Evolutionary conservation across 2,888 invertebrate species (phyloP).

Genomic region (Rhogogaster chlorosoma): DNA sequence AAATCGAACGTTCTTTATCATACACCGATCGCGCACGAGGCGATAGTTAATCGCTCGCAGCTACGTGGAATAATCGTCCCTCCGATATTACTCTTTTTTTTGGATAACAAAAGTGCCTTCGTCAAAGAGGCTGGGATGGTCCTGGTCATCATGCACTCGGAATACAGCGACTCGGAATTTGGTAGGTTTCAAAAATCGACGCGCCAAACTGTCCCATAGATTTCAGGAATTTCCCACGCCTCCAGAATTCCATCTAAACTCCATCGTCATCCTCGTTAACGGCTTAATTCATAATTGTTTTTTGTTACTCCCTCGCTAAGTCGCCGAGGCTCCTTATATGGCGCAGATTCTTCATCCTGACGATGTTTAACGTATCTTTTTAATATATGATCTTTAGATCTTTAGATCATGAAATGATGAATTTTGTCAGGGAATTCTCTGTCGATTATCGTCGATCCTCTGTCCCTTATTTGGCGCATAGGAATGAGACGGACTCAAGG

Average conservation of each 20-base stretch:
- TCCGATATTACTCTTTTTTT: not conserved
- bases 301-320: not conserved
- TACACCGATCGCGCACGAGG: not conserved
- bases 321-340: constrained; percentile 7
- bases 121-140: constrained; percentile 64
- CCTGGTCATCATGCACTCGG: constrained; percentile 71
- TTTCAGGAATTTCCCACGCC: not conserved
- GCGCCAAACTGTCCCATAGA: not conserved
- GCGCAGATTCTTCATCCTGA: not conserved
- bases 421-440: no score
- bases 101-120: not conserved
- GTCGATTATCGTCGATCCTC: no score
- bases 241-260: constrained; percentile 20
- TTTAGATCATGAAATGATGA: no score
- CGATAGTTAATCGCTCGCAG: not conserved
- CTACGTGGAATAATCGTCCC: not conserved
- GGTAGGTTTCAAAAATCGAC: constrained; percentile 62
- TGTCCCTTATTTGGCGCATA: no score
- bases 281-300: constrained; percentile 32
- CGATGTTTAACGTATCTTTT: no score
- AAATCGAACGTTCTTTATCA: not conserved
- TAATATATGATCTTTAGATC: no score
- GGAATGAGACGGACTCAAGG: no score
- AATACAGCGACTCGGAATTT: constrained; percentile 69
- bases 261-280: constrained; percentile 42